phyloP scores from a whole-genome alignment of 2,797 vertebrate genomes.

The Falco berigora region DNA sequence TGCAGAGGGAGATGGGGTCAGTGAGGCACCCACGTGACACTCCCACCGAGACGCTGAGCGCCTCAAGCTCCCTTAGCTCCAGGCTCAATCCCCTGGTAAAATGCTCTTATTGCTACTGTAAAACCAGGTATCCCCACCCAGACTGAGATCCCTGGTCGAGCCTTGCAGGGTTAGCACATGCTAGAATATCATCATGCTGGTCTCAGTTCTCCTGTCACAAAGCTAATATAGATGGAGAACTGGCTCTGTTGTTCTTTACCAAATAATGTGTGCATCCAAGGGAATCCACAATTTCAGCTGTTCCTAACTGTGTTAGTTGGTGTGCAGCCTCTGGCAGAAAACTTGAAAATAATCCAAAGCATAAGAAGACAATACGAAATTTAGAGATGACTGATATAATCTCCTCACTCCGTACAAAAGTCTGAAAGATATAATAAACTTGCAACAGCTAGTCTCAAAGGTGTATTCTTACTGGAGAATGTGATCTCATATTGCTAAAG shows the following conservation, averaged over 20 bases:
- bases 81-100: not conserved
- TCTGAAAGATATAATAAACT: not conserved
- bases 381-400: not conserved
- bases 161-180: not conserved
- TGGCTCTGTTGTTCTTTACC: not conserved
- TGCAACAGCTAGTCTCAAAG: not conserved
- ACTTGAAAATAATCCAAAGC: not conserved
- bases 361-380: not conserved
- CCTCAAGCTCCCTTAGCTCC: not conserved
- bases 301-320: not conserved
- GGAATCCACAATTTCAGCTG: not conserved
- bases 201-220: not conserved
- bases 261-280: not conserved
- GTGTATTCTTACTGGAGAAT: not conserved
- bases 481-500: not conserved
- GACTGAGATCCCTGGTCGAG: not conserved
- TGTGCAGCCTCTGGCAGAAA: not conserved
- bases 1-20: not conserved
- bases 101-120: not conserved
- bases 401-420: not conserved
- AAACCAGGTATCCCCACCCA: not conserved
- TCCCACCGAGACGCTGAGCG: rapidly evolving
- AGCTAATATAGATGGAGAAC: not conserved
- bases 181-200: not conserved
- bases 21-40: rapidly evolving